Base-by-base conservation (phyloP, 30 jellyfish, hydroid and myxozoan genomes). In the Chrysaora quinquecirrha region DNA sequence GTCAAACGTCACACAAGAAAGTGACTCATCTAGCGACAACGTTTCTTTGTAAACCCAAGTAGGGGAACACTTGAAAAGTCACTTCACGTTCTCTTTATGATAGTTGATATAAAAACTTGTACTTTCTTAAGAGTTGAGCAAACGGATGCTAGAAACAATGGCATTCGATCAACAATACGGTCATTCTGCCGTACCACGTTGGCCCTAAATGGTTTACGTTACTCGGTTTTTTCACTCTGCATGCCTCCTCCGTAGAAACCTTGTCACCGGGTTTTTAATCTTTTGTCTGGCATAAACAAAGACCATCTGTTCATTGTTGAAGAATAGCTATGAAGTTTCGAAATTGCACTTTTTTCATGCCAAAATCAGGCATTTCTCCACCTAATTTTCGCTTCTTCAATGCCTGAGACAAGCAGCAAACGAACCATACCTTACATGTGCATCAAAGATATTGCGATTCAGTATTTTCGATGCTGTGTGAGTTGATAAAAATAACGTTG, bases 281-380 rank as follows among this genome's bases (percentile, higher is more conserved):
- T 49, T 76, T 80, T 80, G 90, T 80, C 90, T 80, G 78, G 74
- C 33, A 65, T 32, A 52, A 80, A 80, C 90, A 80, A 80, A 80
- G 72, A 83, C 64, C 90, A 80, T 80, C 90, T 80, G 90, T 67
- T 67, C 90, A 64, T 80, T 80, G 90, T 80, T 80, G 83, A 80
- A 31, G 72, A 80, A 80, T 80, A 80, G 90, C 90, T 66, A 9
- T 16, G 64, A 66, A 79, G 34, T 47, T 65, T 43, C 75, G 31
- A 56, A 80, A 80, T 61, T 48, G 61, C 73, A n/a, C 70, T 56
- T 23, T 3, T 67, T 46, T 46, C 75, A 38, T 27, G 68, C 54
- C 73, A 34, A 80, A 80, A 43, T 60, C 30, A 48, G 35, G 62
- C 82, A 14, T 70, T 43, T 33, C 35, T 33, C 21, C 21, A n/a